Conservation (phyloP, 2,888 invertebrate genomes). For the Caenorhabditis afra region DNA sequence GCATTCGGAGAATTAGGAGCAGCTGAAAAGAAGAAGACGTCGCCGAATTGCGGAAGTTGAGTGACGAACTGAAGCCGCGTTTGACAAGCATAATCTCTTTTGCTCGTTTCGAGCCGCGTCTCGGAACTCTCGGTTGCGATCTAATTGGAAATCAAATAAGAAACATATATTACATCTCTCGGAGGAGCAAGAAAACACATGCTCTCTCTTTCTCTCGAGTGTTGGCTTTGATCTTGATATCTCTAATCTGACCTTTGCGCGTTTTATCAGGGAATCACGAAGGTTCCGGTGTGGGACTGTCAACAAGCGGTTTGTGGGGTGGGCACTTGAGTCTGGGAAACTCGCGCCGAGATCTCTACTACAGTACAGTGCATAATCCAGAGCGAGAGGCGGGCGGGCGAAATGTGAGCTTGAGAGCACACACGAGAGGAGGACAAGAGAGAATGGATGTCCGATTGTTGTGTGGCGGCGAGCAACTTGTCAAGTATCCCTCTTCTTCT, state of each 20-base stretch:
- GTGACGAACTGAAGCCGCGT: no score
- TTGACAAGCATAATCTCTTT: no score
- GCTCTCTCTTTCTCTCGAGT: constrained; percentile 6
- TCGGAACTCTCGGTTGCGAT: no score
- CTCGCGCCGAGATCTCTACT: not conserved
- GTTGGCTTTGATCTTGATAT: constrained; percentile 19
- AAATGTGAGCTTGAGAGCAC: constrained; percentile 23
- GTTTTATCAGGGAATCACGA: constrained; percentile 5
- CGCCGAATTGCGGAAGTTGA: no score
- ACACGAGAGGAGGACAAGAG: constrained; percentile 12
- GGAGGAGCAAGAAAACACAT: constrained; percentile 13
- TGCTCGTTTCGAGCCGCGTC: no score
- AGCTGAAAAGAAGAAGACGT: no score
- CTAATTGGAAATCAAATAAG: not conserved
- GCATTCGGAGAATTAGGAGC: no score
- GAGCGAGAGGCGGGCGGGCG: no score
- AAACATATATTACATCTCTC: constrained; percentile 2
- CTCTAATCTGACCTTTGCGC: constrained; percentile 9
- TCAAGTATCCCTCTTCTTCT: constrained; percentile 37
- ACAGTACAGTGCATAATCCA: not conserved
- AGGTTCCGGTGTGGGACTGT: constrained; percentile 20
- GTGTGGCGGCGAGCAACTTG: constrained; percentile 51
- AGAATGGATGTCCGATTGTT: constrained; percentile 32
- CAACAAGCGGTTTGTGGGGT: constrained; percentile 14
- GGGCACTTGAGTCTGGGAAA: constrained; percentile 23